Conservation (phyloP, 2,888 invertebrate species). For the Zelleria hepariella region DNA sequence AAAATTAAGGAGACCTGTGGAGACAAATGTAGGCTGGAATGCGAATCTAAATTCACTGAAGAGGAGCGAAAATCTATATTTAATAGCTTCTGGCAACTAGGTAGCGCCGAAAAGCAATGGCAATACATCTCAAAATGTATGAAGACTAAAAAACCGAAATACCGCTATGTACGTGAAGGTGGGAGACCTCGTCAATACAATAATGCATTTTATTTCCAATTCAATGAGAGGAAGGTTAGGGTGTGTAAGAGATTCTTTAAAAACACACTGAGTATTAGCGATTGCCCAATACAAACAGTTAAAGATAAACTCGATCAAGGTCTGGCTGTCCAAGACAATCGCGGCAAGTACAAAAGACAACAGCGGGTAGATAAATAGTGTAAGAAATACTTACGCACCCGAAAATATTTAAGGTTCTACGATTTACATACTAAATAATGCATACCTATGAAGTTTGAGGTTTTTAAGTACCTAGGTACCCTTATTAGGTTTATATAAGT, state of each 20-base stretch:
- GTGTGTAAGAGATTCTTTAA: no score
- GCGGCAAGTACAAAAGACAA: neutral
- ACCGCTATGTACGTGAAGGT: neutral
- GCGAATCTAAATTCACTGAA: neutral
- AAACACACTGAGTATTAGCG: no score
- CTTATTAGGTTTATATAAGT: no score
- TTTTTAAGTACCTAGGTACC: no score
- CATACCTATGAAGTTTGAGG: no score
- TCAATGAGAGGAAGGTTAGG: neutral
- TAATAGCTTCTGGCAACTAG: neutral
- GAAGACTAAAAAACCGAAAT: neutral
- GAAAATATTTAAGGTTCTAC: no score
- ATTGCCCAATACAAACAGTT: no score
- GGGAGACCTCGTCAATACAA: neutral
- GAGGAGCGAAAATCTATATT: neutral
- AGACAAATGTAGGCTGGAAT: neutral
- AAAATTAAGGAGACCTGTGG: neutral
- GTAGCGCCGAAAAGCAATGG: neutral
- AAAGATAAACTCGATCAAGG: no score
- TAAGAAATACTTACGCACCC: no score
- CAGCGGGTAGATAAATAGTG: neutral
- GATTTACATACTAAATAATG: no score
- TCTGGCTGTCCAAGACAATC: neutral
- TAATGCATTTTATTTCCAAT: neutral
- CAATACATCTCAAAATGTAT: neutral